Conservation (phyloP, 2,888 invertebrate species). For the Pogonocherus hispidulus region DNA sequence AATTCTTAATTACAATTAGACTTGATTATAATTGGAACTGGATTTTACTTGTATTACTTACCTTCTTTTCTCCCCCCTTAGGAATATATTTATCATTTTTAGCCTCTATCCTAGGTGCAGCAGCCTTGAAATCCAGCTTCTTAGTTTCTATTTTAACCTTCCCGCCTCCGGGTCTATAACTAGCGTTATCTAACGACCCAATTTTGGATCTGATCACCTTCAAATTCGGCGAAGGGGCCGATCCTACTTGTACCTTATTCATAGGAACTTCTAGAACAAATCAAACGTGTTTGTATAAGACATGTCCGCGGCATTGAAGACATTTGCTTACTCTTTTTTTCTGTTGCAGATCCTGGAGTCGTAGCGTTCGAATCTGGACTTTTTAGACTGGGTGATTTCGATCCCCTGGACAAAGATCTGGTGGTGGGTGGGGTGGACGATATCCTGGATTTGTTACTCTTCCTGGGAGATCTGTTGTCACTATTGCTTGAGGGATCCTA, state of each 20-base stretch:
- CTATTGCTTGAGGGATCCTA: slow-evolving; percentile 74
- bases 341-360: slow-evolving; percentile 68
- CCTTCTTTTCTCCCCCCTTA: slow-evolving; percentile 93
- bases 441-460: slow-evolving; percentile 73
- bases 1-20: too few species aligned
- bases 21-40: too few species aligned
- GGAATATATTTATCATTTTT: slow-evolving; percentile 91
- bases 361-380: slow-evolving; percentile 78
- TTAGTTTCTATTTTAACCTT: slow-evolving; percentile 90
- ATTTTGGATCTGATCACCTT: slow-evolving; percentile 94
- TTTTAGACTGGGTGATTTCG: slow-evolving; percentile 73
- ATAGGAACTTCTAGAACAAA: slow-evolving; percentile 81
- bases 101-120: slow-evolving; percentile 89
- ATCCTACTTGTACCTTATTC: slow-evolving; percentile 94
- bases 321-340: slow-evolving; percentile 80
- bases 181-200: slow-evolving; percentile 90
- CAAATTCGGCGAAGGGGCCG: slow-evolving; percentile 91
- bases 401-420: slow-evolving; percentile 67
- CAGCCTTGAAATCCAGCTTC: slow-evolving; percentile 87
- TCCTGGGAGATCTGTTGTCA: slow-evolving; percentile 79
- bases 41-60: too few species aligned
- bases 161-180: slow-evolving; percentile 91
- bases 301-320: background rate
- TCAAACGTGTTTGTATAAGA: slow-evolving; percentile 11
- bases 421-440: slow-evolving; percentile 63